Percentiles rank a stretch among this genome's conserved stretches.
phyloP scores from a whole-genome alignment of 2,113 vertebrate species.

The Laticauda colubrina region DNA sequence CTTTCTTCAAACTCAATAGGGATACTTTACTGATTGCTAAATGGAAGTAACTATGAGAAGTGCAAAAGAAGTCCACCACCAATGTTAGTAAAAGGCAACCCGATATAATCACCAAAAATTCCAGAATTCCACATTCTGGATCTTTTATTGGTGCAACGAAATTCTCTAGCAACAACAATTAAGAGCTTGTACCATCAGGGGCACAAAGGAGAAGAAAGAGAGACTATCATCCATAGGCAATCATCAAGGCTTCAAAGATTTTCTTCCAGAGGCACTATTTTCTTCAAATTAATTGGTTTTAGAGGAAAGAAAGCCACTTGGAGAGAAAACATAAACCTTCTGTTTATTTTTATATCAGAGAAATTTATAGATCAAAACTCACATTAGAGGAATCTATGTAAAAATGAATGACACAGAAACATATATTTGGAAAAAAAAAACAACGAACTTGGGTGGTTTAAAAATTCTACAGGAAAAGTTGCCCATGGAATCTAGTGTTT shows the following conservation, averaged over 20 bases:
- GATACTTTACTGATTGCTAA: slow-evolving; percentile 48
- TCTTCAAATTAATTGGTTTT: not conserved
- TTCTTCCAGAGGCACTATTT: not conserved
- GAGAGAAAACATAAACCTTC: not conserved
- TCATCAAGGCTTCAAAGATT: not conserved
- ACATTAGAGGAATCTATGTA: not conserved
- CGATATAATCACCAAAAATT: not conserved
- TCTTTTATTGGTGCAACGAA: not conserved
- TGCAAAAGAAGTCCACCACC: not conserved
- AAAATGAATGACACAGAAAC: not conserved
- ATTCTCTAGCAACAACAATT: not conserved
- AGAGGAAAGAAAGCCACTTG: not conserved
- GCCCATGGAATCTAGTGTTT: not conserved
- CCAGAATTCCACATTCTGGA: not conserved
- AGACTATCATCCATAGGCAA: not conserved
- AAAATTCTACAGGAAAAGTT: not conserved
- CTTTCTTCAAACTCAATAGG: slow-evolving; percentile 39
- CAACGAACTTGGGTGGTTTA: not conserved
- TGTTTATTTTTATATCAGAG: not conserved
- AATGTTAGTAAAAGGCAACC: not conserved
- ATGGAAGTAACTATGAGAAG: slow-evolving; percentile 30
- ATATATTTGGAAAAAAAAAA: too few species aligned
- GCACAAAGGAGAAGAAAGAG: not conserved
- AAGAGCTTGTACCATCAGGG: not conserved
- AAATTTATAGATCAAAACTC: not conserved